Conservation (phyloP, 2,888 invertebrate species). For the Napeogenes inachia region DNA sequence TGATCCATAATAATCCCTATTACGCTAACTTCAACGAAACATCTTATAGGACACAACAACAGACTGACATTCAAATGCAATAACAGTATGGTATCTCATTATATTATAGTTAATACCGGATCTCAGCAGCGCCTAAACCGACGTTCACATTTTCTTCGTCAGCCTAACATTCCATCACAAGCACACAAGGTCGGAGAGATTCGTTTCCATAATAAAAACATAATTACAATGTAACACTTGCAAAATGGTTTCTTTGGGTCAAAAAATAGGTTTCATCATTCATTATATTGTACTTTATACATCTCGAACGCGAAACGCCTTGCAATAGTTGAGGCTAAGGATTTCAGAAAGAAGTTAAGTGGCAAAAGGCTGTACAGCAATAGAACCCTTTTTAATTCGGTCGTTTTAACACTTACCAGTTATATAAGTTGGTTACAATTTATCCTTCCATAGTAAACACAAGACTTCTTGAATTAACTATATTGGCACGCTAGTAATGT, state of each 20-base stretch:
- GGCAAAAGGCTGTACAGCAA: slow-evolving; percentile 43
- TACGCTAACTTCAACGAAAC: no score
- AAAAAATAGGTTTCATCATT: slow-evolving; percentile 45
- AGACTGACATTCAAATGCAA: not conserved
- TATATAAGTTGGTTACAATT: slow-evolving; percentile 42
- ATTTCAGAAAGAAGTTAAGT: slow-evolving; percentile 48
- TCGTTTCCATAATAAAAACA: slow-evolving; percentile 28
- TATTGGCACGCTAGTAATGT: slow-evolving; percentile 48
- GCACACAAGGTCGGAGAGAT: slow-evolving; percentile 40
- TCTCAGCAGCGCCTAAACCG: slow-evolving; percentile 33
- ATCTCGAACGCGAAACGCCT: slow-evolving; percentile 60
- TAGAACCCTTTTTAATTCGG: slow-evolving; percentile 46
- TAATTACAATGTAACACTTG: slow-evolving; percentile 10
- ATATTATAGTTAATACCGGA: slow-evolving; percentile 29
- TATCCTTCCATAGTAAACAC: slow-evolving; percentile 51
- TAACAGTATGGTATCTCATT: slow-evolving; percentile 8
- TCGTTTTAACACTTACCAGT: slow-evolving; percentile 53
- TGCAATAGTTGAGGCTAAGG: slow-evolving; percentile 58
- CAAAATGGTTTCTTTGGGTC: slow-evolving; percentile 14
- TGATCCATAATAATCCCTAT: no score
- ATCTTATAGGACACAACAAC: no score
- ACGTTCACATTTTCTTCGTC: slow-evolving; percentile 39
- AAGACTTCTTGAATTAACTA: slow-evolving; percentile 42
- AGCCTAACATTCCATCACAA: slow-evolving; percentile 35
- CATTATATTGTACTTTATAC: slow-evolving; percentile 48